Base-by-base conservation (phyloP, 1,140 invertebrate species). In the Drosophila parvula region DNA sequence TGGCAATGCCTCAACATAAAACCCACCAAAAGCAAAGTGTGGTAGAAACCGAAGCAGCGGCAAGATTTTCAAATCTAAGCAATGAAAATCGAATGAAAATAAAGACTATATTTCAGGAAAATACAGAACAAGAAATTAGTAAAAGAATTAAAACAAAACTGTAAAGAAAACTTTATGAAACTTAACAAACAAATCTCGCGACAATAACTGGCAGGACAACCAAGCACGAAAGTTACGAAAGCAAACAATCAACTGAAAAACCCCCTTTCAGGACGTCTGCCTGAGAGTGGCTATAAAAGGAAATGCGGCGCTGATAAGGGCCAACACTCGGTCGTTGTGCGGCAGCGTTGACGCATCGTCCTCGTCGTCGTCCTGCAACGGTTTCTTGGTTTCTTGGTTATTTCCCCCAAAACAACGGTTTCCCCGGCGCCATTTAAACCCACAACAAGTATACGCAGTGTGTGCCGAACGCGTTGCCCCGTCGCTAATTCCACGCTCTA, bases 251-350 rank as follows among this genome's bases (percentile, higher is more conserved):
- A 18, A 51, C 22, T 18, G 47, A 28, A 48, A 34, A 50, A 56
- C 53, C 53, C 53, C 53, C 53, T 56, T 40, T 27, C 30, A 62
- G 73, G 58, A 68, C 48, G 48, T 30, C 41, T 43, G 38, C 41
- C 41, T n/a, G 27, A 8, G 60, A 32, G 32, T 56, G 73, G 73
- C 86, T 91, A 91, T 91, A 91, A 91, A 91, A 91, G 90, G 90
- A 91, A 88, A 85, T 79, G 90, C 76, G 65, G 47, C 64, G 65
- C 86, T 90, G 90, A 91, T 91, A 91, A 91, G 77, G 74, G 50
- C 61, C 80, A 81, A 88, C 90, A 91, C 89, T 91, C 90, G 86
- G 79, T 83, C 90, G 86, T 80, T 74, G 78, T 75, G 74, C 88
- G 85, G 81, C 90, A 84, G 77, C 74, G 74, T 78, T 80, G 83